phyloP scores from a whole-genome alignment of 1,140 invertebrate species.

The Stegodyphus dumicola region DNA sequence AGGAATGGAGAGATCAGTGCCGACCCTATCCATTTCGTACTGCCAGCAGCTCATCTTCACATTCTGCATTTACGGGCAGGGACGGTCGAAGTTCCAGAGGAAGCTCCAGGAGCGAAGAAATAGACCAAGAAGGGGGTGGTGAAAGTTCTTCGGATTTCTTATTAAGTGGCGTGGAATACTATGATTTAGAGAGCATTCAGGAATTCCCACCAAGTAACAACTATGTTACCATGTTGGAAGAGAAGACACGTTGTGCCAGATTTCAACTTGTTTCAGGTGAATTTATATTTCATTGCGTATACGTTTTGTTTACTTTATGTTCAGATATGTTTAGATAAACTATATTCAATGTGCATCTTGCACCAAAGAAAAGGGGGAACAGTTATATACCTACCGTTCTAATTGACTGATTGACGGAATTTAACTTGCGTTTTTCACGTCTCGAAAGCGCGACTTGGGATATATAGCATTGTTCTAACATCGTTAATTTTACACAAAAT shows the following conservation, averaged over 20 bases:
- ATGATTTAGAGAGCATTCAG: constrained; percentile 53
- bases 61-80: not conserved
- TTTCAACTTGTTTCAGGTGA: constrained; percentile 36
- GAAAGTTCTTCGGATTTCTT: constrained; percentile 43
- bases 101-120: constrained; percentile 3
- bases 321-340: too few relatives aligned
- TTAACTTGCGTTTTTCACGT: too few relatives aligned
- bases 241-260: constrained; percentile 43
- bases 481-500: too few relatives aligned
- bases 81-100: not conserved
- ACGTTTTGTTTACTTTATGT: too few relatives aligned
- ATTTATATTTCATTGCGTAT: not conserved
- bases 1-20: constrained; percentile 3
- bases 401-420: too few relatives aligned
- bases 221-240: constrained; percentile 49
- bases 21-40: not conserved
- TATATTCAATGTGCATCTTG: too few relatives aligned
- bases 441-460: too few relatives aligned
- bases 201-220: constrained; percentile 38
- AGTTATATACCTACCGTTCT: too few relatives aligned
- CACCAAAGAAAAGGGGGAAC: too few relatives aligned
- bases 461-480: too few relatives aligned
- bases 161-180: constrained; percentile 53
- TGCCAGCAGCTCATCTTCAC: constrained; percentile 10
- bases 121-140: constrained; percentile 28